These are phyloP conservation scores for Enteromius trimaculatus DNA, from an alignment of 2,797 vertebrate species.

Conservation along the genomic window DNA sequence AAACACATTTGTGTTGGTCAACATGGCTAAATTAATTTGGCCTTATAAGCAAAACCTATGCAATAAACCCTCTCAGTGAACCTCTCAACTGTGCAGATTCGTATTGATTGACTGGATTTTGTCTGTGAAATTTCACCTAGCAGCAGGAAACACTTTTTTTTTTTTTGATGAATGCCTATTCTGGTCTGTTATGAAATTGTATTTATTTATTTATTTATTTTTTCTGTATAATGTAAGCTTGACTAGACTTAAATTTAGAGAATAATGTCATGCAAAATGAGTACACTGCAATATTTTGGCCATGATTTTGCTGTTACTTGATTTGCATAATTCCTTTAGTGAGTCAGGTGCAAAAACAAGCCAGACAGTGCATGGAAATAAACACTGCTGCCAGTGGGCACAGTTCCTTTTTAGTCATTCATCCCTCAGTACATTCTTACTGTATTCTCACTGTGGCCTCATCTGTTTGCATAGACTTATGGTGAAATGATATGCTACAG, in stretches of 20 bases:
- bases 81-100: not conserved
- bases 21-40: not conserved
- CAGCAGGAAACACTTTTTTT: no score
- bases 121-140: not conserved
- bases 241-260: not conserved
- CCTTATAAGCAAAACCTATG: not conserved
- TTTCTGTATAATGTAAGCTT: not conserved
- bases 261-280: not conserved
- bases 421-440: not conserved
- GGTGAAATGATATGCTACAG: conserved; percentile 5
- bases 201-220: not conserved
- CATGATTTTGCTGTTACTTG: not conserved
- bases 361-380: not conserved
- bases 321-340: not conserved
- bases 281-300: not conserved
- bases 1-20: not conserved
- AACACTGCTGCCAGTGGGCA: not conserved
- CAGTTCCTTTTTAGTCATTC: not conserved
- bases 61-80: not conserved
- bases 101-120: not conserved
- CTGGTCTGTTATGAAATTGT: not conserved
- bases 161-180: not conserved
- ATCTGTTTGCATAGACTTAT: not conserved
- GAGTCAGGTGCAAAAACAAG: not conserved
- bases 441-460: not conserved